Evolutionary conservation across 2,888 invertebrate genomes (phyloP).

Genomic region (Euzetes globulus): DNA sequence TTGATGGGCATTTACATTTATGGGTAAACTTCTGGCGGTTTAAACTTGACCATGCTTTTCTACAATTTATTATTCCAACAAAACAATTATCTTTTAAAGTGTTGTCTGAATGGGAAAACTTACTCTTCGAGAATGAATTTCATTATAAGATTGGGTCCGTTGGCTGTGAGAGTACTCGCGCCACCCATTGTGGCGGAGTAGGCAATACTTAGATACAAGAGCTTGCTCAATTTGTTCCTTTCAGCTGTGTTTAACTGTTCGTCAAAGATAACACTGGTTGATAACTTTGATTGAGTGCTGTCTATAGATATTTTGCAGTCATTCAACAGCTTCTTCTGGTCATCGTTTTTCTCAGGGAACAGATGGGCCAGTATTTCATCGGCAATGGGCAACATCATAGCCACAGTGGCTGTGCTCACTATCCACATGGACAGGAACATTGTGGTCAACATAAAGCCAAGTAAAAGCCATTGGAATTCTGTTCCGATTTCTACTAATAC

Average conservation of each 20-base stretch:
- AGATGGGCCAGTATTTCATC: constrained; percentile 37
- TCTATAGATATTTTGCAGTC: background rate
- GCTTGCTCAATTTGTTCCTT: constrained; percentile 19
- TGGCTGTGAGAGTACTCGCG: constrained; percentile 32
- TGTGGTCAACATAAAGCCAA: constrained; percentile 35
- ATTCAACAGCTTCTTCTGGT: background rate
- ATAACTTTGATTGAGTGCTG: background rate
- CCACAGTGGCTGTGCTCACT: constrained; percentile 36
- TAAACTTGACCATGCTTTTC: too few species aligned
- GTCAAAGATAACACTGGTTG: background rate
- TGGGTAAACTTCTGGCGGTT: too few species aligned
- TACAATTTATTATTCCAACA: too few species aligned
- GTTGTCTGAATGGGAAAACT: background rate
- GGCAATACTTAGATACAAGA: constrained; percentile 35
- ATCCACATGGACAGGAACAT: constrained; percentile 35
- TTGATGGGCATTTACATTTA: too few species aligned
- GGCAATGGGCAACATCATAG: constrained; percentile 39
- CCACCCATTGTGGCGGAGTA: constrained; percentile 35
- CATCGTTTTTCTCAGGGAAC: background rate
- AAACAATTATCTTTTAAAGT: too few species aligned
- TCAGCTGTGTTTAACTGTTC: background rate
- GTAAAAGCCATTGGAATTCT: constrained; percentile 32
- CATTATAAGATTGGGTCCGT: constrained; percentile 36
- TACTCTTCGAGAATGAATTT: constrained; percentile 34
- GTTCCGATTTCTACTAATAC: constrained; percentile 26